These are phyloP conservation scores for Xenentodon cancila DNA, from an alignment of 2,797 vertebrate species.

Conservation along the genomic window DNA sequence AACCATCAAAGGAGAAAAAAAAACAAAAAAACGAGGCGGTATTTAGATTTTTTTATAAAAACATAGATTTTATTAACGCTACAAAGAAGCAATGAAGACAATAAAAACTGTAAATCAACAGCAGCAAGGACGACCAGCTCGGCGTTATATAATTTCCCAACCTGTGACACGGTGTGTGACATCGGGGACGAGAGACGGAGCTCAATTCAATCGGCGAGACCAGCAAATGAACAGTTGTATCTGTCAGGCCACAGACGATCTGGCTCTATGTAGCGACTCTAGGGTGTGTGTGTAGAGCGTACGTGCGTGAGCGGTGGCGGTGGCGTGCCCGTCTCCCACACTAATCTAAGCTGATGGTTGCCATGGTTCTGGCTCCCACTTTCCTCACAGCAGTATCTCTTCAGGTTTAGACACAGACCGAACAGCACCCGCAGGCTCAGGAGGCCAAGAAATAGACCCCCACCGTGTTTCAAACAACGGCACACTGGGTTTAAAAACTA, in stretches of 20 bases:
- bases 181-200: constrained; percentile 23
- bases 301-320: constrained; percentile 2
- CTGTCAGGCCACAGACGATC: constrained; percentile 38
- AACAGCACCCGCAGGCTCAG: constrained; percentile 45
- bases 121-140: not conserved
- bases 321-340: constrained; percentile 55
- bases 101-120: constrained; percentile 20
- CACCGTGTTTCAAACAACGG: constrained; percentile 22
- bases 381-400: constrained; percentile 68
- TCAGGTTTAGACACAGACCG: constrained; percentile 62
- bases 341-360: constrained; percentile 77
- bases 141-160: constrained; percentile 24
- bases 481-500: constrained; percentile 10
- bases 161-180: constrained; percentile 18
- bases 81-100: not conserved
- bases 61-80: too few species aligned
- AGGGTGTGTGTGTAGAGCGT: constrained; percentile 7
- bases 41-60: too few species aligned
- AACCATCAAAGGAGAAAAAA: not conserved
- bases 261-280: constrained; percentile 68
- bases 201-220: constrained; percentile 47
- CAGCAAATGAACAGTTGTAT: constrained; percentile 65
- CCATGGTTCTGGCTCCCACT: constrained; percentile 77
- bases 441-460: constrained; percentile 39
- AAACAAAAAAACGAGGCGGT: too few species aligned